Base-by-base conservation (phyloP, 2,797 vertebrate genomes). In the Neoniphon sammara region DNA sequence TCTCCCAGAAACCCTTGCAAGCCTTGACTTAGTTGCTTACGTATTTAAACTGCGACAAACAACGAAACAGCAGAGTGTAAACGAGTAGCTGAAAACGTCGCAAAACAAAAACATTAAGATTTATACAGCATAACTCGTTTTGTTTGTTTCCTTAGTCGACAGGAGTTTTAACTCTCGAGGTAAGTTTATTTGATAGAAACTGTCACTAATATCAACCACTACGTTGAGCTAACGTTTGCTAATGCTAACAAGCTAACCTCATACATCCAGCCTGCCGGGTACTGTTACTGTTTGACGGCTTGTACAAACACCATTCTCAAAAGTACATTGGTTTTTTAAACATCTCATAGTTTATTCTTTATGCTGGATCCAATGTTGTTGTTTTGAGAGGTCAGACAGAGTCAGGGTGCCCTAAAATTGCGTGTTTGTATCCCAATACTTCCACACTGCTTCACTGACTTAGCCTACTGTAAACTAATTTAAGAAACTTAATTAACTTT, bases 1-100 rank as follows among this genome's bases (percentile, higher is more conserved):
- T 87, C 87, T 87, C 92, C 93, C 93, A 92, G 8, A 77, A 87
- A 3, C 21, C 91, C 9, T 4, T 81, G 83, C 75, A 49, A 25
- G 11, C 0, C 2, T 4, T 11, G 10, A 42, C 2, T 18, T 1
- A 0, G 0, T 0, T 11, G 36, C 17, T 63, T 71, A 90, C 87
- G 93, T 76, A 75, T 75, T 83, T 75, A 88, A 8, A 34, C 27
- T 63, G 93, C 93, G 93, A 89, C 93, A 3, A 66, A 34, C 42
- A 0, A 0, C 4, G 31, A 2, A 31, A 39, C 20, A 23, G 55
- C 0, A 2, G 3, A 18, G 1, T 12, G 5, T 12, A 23, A 30
- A 4, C n/a, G 18, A 67, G 7, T 1, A 15, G 30, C 30, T 31
- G 6, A 31, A 56, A 80, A 66, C 67, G 31, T 6, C 10, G 0